Evolutionary conservation across 2,797 vertebrate species (phyloP), one percentile per base, ranked within the genome.

Genomic region (Betta splendens): DNA sequence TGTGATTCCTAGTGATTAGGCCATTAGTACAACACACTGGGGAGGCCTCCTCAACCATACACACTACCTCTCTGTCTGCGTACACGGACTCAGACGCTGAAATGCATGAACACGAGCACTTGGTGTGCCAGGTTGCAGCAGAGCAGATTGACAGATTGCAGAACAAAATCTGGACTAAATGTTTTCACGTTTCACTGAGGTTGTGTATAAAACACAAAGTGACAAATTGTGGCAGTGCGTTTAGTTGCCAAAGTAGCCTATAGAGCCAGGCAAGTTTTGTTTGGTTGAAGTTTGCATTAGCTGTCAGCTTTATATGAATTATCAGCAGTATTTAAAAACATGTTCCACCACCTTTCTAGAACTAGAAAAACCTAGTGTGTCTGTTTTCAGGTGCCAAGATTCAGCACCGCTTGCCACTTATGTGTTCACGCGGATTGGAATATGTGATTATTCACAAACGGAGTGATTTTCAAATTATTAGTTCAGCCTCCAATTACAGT

Each of bases 1-100:
- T 86, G 89, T 90, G 84, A 82, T 83, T 90, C 57, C 79, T 86
- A 64, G 90, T 90, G 81, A 90, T 79, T 79, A 85, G 80, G 83
- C 74, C 76, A 84, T 85, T 83, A 78, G 80, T 79, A 75, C 75
- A 76, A 81, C 66, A 86, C 81, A 85, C 78, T 79, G 82, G 65
- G 85, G 89, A 91, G 89, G 80, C 83, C 82, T 85, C 82, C 80
- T 87, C 78, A 77, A 84, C 82, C 81, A 81, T 79, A 84, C 72
- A 64, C 80, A 82, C 89, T 89, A 87, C 87, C 86, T 89, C 88
- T 79, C 75, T 48, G 71, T 85, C 81, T 77, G 72, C 80, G 77
- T 60, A 77, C 71, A 79, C 70, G 46, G 79, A 85, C 70, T 70
- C 54, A 46, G 67, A 69, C 67, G 56, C 74, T 54, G 39, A 77